Percentiles rank a stretch among this genome's conserved stretches.
Evolutionary conservation across 2,888 invertebrate genomes (phyloP).

Genomic region (Sesamia inferens): DNA sequence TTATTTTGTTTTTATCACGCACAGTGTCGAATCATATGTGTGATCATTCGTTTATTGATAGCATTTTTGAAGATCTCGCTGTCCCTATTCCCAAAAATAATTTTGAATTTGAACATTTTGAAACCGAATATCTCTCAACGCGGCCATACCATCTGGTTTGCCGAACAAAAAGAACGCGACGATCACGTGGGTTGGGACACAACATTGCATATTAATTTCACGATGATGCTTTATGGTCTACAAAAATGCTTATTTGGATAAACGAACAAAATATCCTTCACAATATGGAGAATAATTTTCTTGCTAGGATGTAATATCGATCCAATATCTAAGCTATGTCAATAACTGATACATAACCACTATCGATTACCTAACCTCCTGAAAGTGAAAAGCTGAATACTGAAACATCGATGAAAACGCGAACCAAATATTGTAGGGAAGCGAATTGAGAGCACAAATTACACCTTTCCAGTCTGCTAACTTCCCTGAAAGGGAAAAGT

Average conservation of each 20-base stretch:
- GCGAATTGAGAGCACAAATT: conserved; percentile 12
- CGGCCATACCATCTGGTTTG: background rate
- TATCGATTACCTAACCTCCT: background rate
- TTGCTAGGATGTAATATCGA: background rate
- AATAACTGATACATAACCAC: background rate
- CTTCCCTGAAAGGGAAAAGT: conserved; percentile 10
- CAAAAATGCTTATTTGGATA: no score
- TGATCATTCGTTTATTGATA: background rate
- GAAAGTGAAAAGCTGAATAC: conserved; percentile 9
- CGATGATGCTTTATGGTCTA: no score
- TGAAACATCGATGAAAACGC: background rate
- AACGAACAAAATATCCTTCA: background rate
- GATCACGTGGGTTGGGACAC: background rate
- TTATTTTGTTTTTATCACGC: background rate
- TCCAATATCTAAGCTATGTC: background rate
- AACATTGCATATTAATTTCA: background rate
- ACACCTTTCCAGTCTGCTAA: conserved; percentile 11
- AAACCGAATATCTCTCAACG: no score
- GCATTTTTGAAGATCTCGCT: background rate
- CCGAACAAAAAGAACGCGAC: background rate
- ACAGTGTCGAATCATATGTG: background rate
- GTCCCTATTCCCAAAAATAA: no score
- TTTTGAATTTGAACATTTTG: background rate
- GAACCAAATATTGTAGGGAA: conserved; percentile 4
- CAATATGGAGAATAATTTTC: background rate